A percentile compares a stretch with the other conserved stretches of the same genome.
Evolutionary conservation across 2,113 vertebrate genomes (phyloP).

Genomic region (Mus pahari): DNA sequence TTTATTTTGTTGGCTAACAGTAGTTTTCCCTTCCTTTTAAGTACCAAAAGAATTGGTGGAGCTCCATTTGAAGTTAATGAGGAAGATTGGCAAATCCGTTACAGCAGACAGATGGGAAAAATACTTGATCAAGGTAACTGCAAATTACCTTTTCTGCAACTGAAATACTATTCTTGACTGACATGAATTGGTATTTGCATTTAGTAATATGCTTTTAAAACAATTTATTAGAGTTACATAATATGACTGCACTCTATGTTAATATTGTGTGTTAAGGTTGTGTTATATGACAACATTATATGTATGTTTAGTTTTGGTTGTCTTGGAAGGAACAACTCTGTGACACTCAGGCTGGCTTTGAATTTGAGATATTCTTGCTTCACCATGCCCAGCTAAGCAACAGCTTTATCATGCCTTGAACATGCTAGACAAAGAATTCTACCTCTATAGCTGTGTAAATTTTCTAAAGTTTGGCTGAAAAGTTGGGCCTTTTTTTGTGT

Average conservation of each 20-base stretch:
- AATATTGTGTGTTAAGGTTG: slow-evolving; percentile 14
- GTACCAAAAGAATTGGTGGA: slow-evolving; percentile 97
- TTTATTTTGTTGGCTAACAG: slow-evolving; percentile 65
- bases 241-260: neutral
- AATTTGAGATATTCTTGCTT: neutral
- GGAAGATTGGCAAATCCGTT: slow-evolving; percentile 97
- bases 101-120: slow-evolving; percentile 98
- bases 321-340: neutral
- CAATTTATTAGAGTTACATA: neutral
- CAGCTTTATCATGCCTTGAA: neutral
- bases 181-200: slow-evolving; percentile 9
- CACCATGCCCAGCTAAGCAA: neutral
- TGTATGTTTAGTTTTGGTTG: neutral
- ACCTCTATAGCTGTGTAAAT: neutral
- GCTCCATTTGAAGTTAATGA: slow-evolving; percentile 97
- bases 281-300: neutral
- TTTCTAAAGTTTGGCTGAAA: slow-evolving; percentile 12
- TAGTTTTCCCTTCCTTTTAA: slow-evolving; percentile 81
- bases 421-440: neutral
- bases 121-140: slow-evolving; percentile 95
- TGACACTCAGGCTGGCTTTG: neutral
- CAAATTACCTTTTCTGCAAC: slow-evolving; percentile 31
- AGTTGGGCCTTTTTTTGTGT: neutral
- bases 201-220: slow-evolving; percentile 34
- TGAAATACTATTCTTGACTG: slow-evolving; percentile 17